A percentile compares a stretch with the other conserved stretches of the same genome.
These are phyloP conservation scores for Oenanthe oenanthe DNA, from an alignment of 2,113 vertebrate species.

Conservation along the genomic window DNA sequence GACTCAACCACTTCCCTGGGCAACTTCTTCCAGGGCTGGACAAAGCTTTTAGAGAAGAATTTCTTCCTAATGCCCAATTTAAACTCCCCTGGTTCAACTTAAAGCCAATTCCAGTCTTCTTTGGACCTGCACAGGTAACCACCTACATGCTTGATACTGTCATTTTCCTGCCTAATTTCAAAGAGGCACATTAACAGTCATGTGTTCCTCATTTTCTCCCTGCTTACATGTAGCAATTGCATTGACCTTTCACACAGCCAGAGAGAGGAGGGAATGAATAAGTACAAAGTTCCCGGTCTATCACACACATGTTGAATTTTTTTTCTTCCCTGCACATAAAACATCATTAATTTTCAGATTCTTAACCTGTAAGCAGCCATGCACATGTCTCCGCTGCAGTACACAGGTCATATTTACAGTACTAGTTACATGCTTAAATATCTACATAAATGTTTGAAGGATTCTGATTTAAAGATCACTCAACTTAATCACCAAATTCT, in stretches of 20 bases:
- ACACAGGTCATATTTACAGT: not conserved
- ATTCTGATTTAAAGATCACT: not conserved
- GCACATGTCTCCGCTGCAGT: rapidly evolving
- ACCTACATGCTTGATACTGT: not conserved
- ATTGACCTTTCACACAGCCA: rapidly evolving
- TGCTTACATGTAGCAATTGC: not conserved
- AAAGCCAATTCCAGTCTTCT: not conserved
- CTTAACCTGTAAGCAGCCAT: not conserved
- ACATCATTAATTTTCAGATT: not conserved
- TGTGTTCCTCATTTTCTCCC: not conserved
- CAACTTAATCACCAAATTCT: not conserved
- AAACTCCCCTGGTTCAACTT: not conserved
- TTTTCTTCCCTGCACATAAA: not conserved
- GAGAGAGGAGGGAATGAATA: not conserved
- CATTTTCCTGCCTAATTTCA: not conserved
- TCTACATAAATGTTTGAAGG: not conserved
- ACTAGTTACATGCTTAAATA: not conserved
- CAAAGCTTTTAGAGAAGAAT: not conserved
- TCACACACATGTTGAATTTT: not conserved
- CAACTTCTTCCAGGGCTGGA: not conserved
- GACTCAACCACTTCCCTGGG: not conserved
- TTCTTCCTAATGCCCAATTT: not conserved
- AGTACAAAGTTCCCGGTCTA: not conserved
- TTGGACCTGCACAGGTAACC: not conserved
- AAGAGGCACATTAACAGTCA: not conserved